A percentile compares a stretch with the other conserved stretches of the same genome.
phyloP scores from a whole-genome alignment of 2,888 invertebrate species.

The Meandrusa payeni region DNA sequence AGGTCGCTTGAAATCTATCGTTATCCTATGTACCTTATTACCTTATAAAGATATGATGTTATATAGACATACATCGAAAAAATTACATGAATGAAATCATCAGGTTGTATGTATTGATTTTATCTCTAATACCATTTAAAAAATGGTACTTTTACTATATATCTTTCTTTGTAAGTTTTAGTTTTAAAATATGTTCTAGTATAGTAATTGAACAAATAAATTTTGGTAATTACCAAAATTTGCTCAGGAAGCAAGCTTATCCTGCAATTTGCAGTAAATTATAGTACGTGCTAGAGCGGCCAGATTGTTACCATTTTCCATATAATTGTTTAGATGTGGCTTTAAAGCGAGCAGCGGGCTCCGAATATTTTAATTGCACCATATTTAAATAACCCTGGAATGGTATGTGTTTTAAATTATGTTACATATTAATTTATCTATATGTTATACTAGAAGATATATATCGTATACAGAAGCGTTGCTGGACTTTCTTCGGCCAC shows the following conservation, averaged over 20 bases:
- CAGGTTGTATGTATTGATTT: no score
- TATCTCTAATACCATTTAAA: no score
- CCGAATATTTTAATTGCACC: conserved; percentile 9
- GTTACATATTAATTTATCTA: no score
- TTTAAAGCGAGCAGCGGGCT: conserved; percentile 11
- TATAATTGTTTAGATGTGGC: conserved; percentile 24
- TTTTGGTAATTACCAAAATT: conserved; percentile 14
- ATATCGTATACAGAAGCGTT: no score
- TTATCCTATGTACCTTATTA: no score
- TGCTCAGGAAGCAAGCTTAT: conserved; percentile 17
- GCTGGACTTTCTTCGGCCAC: no score
- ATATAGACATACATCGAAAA: no score
- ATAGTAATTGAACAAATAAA: conserved; percentile 6
- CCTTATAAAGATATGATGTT: no score
- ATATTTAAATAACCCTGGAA: neutral
- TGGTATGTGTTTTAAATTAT: neutral
- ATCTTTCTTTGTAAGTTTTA: neutral
- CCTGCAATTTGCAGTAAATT: conserved; percentile 24
- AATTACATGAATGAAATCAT: no score
- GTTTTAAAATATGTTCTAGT: neutral
- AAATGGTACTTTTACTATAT: no score
- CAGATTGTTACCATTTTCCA: conserved; percentile 19
- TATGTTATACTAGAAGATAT: no score
- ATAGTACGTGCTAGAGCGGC: conserved; percentile 11
- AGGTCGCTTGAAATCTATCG: no score